These are phyloP conservation scores for Corythornis vintsioides DNA, from an alignment of 2,113 vertebrate genomes.

Conservation along the genomic window DNA sequence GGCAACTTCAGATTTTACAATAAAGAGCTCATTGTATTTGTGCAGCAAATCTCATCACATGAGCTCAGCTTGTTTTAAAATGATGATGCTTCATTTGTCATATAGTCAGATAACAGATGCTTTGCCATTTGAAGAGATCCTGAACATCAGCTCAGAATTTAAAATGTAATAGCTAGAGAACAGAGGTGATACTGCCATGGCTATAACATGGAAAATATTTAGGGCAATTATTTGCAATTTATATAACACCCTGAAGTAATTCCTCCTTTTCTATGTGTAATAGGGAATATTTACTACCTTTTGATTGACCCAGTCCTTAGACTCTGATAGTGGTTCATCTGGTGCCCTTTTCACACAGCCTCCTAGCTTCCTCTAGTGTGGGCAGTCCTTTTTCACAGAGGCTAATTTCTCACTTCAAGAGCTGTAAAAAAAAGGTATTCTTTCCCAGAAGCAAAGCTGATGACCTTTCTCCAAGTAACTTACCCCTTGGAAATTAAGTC, in stretches of 20 bases:
- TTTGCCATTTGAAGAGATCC: not conserved
- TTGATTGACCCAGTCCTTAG: not conserved
- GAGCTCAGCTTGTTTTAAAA: not conserved
- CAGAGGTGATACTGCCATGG: not conserved
- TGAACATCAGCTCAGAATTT: slow-evolving; percentile 31
- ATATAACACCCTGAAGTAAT: not conserved
- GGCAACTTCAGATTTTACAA: not conserved
- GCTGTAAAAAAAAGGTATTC: not conserved
- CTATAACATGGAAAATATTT: not conserved
- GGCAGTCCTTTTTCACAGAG: not conserved
- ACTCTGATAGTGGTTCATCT: not conserved
- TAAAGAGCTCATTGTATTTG: not conserved
- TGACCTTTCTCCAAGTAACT: not conserved
- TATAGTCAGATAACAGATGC: slow-evolving; percentile 1
- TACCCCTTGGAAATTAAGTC: not conserved
- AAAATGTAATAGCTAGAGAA: not conserved
- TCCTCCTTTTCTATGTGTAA: not conserved
- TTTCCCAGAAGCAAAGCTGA: not conserved
- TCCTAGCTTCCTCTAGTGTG: not conserved
- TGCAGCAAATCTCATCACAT: not conserved
- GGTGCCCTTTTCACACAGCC: not conserved
- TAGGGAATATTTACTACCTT: not conserved
- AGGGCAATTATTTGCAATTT: not conserved
- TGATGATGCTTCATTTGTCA: not conserved
- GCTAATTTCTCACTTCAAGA: not conserved